These are phyloP conservation scores for Patella caerulea DNA, from an alignment of 2,888 invertebrate genomes.

Conservation along the genomic window DNA sequence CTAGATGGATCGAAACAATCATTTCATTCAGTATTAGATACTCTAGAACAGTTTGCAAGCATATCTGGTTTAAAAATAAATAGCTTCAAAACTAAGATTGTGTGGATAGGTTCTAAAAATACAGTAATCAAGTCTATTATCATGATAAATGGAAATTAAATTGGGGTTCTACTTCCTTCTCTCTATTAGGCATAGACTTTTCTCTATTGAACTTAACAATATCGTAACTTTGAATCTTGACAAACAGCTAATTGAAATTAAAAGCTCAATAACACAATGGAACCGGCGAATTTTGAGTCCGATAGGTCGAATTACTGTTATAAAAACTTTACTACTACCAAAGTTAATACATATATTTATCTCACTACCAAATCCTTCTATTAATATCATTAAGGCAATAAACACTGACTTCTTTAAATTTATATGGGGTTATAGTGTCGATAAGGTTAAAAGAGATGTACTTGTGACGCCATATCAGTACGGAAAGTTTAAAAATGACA, in stretches of 20 bases:
- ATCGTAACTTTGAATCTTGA: background rate
- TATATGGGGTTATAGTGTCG: too few relatives aligned
- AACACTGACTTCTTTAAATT: background rate
- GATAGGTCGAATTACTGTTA: background rate
- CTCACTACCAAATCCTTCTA: background rate
- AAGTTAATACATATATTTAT: background rate
- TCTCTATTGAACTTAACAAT: background rate
- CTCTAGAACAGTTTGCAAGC: too few relatives aligned
- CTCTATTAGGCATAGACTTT: background rate
- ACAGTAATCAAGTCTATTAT: too few relatives aligned
- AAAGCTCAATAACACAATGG: slow-evolving; percentile 3
- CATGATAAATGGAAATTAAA: background rate
- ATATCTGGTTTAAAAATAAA: too few relatives aligned
- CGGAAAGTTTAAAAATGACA: too few relatives aligned
- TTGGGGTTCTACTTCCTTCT: background rate
- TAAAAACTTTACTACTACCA: background rate
- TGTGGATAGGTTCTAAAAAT: too few relatives aligned
- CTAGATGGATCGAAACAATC: too few relatives aligned
- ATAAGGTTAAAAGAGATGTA: too few relatives aligned
- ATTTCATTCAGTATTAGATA: too few relatives aligned
- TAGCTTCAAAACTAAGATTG: too few relatives aligned
- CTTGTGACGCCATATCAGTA: too few relatives aligned
- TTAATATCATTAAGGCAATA: too few relatives aligned
- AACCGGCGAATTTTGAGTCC: background rate
- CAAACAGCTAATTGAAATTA: background rate